Conservation (phyloP, 1,140 invertebrate genomes). For the fruit fly (Drosophila melanogaster) region DNA sequence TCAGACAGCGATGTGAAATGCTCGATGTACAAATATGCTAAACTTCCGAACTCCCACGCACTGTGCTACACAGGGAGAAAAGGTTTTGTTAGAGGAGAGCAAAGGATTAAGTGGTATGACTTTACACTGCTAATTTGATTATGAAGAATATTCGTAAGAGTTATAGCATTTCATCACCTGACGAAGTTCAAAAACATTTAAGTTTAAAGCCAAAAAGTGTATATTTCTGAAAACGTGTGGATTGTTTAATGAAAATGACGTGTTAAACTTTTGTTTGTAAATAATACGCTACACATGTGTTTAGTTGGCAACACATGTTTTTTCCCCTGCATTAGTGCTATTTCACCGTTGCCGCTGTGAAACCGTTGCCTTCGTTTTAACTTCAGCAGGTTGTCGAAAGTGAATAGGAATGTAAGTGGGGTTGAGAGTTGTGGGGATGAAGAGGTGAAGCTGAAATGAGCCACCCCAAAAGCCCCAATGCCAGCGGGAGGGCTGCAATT, state of each 20-base stretch:
- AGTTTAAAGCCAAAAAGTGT: no score
- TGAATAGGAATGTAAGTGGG: conserved; percentile 38
- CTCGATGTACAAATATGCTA: conserved; percentile 50
- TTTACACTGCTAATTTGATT: no score
- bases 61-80: conserved; percentile 6
- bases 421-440: not conserved
- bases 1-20: conserved; percentile 20
- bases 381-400: conserved; percentile 44
- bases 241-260: no score
- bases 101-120: no score
- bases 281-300: no score
- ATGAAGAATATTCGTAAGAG: no score
- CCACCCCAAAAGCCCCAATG: conserved; percentile 31
- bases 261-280: no score
- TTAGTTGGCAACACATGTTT: not conserved
- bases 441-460: not conserved
- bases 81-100: no score
- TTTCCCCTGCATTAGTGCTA: not conserved
- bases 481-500: conserved; percentile 69
- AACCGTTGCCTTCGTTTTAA: conserved; percentile 50
- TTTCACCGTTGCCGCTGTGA: conserved; percentile 8
- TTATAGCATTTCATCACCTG: no score
- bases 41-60: conserved; percentile 3
- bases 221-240: no score
- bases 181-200: no score